Evolutionary conservation across 2,797 vertebrate genomes (phyloP).

Genomic region (Ptychobarbus kaznakovi): DNA sequence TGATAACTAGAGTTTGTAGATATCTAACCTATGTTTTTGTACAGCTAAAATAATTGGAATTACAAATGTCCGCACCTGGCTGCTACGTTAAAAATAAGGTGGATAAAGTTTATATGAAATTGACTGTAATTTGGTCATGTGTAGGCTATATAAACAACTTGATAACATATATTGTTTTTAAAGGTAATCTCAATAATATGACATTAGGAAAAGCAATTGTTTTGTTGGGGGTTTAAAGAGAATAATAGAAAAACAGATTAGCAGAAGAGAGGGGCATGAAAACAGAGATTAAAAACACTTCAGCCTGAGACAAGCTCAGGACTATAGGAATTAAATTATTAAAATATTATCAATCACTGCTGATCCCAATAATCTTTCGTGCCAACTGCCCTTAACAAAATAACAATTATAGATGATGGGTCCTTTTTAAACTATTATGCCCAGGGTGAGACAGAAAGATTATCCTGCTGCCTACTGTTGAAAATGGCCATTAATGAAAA

Average conservation of each 20-base stretch:
- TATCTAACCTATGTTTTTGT: not conserved
- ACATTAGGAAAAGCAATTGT: slow-evolving; percentile 47
- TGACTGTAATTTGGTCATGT: slow-evolving; percentile 38
- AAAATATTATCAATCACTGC: slow-evolving; percentile 63
- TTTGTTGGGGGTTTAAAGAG: slow-evolving; percentile 54
- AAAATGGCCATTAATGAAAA: slow-evolving; percentile 40
- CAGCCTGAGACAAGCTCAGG: slow-evolving; percentile 47
- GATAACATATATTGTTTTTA: not conserved
- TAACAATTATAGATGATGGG: slow-evolving; percentile 59
- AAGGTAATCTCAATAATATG: slow-evolving; percentile 31
- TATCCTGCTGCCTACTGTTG: slow-evolving; percentile 53
- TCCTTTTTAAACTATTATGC: slow-evolving; percentile 46
- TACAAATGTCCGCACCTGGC: not conserved
- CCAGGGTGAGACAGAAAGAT: slow-evolving; percentile 1
- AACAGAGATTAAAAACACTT: slow-evolving; percentile 59
- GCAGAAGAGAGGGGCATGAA: slow-evolving; percentile 40
- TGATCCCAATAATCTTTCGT: slow-evolving; percentile 56
- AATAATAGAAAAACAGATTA: slow-evolving; percentile 57
- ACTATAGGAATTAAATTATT: slow-evolving; percentile 59
- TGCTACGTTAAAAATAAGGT: not conserved
- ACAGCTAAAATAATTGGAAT: not conserved
- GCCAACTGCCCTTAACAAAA: slow-evolving; percentile 50
- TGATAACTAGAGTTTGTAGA: not conserved
- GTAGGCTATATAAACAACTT: slow-evolving; percentile 24
- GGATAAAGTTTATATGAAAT: slow-evolving; percentile 1